These are phyloP conservation scores for Hozukius guyotensis DNA, from an alignment of 2,797 vertebrate genomes.

Conservation along the genomic window DNA sequence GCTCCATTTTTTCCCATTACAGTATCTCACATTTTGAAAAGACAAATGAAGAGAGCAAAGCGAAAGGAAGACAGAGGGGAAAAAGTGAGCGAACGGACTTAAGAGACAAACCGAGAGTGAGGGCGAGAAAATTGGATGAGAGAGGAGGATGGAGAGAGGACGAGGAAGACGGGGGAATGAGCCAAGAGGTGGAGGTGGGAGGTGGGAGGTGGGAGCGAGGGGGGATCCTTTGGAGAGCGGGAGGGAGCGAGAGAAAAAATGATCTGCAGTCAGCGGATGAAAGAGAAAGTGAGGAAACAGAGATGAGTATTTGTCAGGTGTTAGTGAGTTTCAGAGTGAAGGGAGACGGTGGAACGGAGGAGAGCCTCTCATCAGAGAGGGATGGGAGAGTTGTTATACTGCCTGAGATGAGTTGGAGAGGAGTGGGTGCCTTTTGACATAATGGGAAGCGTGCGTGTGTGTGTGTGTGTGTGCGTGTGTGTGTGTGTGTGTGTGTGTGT, in stretches of 20 bases:
- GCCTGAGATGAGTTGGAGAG: constrained; percentile 12
- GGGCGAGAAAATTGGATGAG: not conserved
- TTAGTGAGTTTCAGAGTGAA: constrained; percentile 28
- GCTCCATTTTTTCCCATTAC: constrained; percentile 4
- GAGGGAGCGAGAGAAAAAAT: not conserved
- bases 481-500: too few relatives aligned
- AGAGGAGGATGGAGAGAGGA: constrained; percentile 4
- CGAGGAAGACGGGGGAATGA: constrained; percentile 8
- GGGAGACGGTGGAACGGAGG: constrained; percentile 8
- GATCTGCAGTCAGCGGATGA: constrained; percentile 27
- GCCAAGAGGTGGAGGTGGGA: not conserved
- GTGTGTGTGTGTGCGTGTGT: too few relatives aligned
- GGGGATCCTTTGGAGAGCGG: not conserved
- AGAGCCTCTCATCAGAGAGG: constrained; percentile 23
- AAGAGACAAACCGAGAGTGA: not conserved
- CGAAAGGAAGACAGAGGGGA: not conserved
- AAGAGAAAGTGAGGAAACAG: constrained; percentile 31
- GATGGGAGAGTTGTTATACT: constrained; percentile 14
- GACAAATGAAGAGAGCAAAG: not conserved
- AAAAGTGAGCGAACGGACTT: not conserved
- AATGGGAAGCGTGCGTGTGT: not conserved
- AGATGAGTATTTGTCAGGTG: constrained; percentile 50
- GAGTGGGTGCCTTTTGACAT: constrained; percentile 14
- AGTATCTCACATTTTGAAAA: constrained; percentile 1
- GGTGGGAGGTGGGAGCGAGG: not conserved